A percentile compares a stretch with the other conserved stretches of the same genome.
Conservation (phyloP, 1,140 invertebrate species). For the Copidosoma floridanum region DNA sequence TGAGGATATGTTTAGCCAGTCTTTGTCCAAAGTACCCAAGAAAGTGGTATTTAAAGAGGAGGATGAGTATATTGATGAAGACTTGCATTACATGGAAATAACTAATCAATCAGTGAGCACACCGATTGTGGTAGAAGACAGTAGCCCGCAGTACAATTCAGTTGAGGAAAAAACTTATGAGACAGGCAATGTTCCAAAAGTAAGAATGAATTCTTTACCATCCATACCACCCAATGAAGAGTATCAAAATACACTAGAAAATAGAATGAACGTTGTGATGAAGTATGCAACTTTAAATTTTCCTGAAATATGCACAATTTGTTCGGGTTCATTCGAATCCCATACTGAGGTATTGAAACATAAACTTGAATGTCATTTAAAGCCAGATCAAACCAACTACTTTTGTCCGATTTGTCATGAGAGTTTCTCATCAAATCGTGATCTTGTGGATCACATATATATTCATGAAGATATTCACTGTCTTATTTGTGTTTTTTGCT, state of each 20-base stretch:
- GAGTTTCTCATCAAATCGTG: conserved; percentile 2
- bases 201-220: too few relatives aligned
- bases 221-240: neutral
- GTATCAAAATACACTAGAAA: neutral
- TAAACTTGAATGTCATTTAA: conserved; percentile 8
- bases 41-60: conserved; percentile 23
- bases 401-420: conserved; percentile 19
- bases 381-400: neutral
- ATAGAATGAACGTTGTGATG: conserved; percentile 10
- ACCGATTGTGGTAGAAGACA: too few relatives aligned
- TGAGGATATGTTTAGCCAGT: neutral
- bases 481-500: conserved; percentile 10
- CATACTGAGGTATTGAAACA: conserved; percentile 14
- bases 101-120: too few relatives aligned
- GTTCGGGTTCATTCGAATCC: conserved; percentile 7
- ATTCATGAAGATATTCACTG: conserved; percentile 11
- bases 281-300: neutral
- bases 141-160: too few relatives aligned
- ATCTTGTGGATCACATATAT: conserved; percentile 7
- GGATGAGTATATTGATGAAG: conserved; percentile 4
- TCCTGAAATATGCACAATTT: conserved; percentile 14
- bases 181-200: too few relatives aligned
- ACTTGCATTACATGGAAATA: conserved; percentile 15
- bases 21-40: conserved; percentile 25
- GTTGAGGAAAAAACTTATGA: too few relatives aligned